phyloP scores from a whole-genome alignment of 2,888 invertebrate genomes.

The Melipona beecheii region DNA sequence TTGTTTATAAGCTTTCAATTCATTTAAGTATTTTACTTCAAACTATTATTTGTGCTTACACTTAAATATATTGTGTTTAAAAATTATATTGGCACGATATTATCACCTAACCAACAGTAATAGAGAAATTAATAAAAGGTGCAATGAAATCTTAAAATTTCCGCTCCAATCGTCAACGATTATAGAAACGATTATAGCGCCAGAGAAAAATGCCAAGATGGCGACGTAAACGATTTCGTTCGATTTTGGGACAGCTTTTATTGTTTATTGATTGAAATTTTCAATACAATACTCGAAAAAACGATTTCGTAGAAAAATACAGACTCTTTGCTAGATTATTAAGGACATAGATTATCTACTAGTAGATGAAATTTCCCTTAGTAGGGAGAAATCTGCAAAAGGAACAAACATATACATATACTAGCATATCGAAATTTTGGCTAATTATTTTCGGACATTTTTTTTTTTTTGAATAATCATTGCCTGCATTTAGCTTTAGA shows the following conservation, averaged over 20 bases:
- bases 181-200: slow-evolving; percentile 19
- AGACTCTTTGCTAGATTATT: slow-evolving; percentile 13
- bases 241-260: slow-evolving; percentile 33
- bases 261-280: slow-evolving; percentile 43
- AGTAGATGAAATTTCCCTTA: not conserved
- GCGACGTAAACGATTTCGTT: slow-evolving; percentile 48
- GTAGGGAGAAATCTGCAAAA: slow-evolving; percentile 35
- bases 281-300: slow-evolving; percentile 2
- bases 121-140: not conserved
- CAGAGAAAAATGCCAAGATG: slow-evolving; percentile 58
- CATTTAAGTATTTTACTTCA: too few species aligned
- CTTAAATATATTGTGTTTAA: not conserved
- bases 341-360: not conserved
- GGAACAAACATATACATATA: slow-evolving; percentile 23
- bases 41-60: too few species aligned
- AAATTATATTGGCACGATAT: not conserved
- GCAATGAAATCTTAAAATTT: slow-evolving; percentile 24
- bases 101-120: not conserved
- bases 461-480: slow-evolving; percentile 19
- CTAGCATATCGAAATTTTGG: slow-evolving; percentile 32
- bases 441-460: slow-evolving; percentile 19
- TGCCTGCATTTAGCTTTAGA: slow-evolving; percentile 18
- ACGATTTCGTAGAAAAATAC: slow-evolving; percentile 7
- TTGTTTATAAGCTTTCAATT: too few species aligned
- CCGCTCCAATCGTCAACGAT: slow-evolving; percentile 22